These are phyloP conservation scores for Bujurquina vittata DNA, from an alignment of 2,113 vertebrate genomes.

Conservation along the genomic window DNA sequence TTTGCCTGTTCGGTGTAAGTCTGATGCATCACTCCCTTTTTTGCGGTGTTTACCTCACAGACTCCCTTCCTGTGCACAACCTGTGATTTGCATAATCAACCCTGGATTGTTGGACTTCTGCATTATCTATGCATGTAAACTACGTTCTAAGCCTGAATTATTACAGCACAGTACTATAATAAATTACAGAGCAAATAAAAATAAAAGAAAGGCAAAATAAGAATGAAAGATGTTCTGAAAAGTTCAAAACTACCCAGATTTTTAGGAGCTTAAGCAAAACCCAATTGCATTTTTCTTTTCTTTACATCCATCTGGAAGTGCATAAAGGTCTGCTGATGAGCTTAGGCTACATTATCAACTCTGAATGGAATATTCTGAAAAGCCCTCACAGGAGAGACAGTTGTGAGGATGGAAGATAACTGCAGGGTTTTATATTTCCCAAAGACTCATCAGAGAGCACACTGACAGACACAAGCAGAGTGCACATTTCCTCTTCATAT, in stretches of 20 bases:
- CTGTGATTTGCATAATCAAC: neutral
- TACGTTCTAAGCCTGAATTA: neutral
- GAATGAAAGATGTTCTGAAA: no score
- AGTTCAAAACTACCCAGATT: neutral
- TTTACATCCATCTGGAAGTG: neutral
- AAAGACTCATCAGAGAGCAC: neutral
- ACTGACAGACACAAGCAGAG: neutral
- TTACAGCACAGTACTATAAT: neutral
- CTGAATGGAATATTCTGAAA: neutral
- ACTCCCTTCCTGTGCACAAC: no score
- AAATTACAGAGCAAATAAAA: neutral
- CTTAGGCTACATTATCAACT: neutral
- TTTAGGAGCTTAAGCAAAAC: neutral
- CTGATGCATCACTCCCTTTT: no score
- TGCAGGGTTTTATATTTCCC: conserved; percentile 2
- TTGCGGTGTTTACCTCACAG: no score
- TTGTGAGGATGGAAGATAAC: neutral
- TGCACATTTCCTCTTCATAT: neutral
- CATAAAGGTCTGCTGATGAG: neutral
- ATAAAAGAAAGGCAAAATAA: rapidly evolving
- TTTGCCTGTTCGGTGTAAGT: no score
- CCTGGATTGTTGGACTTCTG: neutral
- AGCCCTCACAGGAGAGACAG: neutral
- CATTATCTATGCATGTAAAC: neutral
- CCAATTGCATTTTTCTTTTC: neutral